Evolutionary conservation across 1,140 invertebrate species (phyloP).

Genomic region (Cydia pomonella): DNA sequence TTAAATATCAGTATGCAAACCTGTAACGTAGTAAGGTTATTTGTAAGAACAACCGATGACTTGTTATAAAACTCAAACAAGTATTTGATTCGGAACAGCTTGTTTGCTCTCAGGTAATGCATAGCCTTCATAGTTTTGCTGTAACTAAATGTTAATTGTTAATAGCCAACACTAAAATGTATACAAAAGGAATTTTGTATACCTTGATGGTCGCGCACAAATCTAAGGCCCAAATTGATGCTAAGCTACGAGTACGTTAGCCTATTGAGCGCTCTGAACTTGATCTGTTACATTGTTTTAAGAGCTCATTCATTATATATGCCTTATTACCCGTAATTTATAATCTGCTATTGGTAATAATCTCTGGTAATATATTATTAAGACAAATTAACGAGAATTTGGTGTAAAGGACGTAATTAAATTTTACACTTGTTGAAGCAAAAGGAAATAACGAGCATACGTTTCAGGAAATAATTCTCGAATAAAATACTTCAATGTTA

Average conservation of each 20-base stretch:
- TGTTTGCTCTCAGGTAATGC: slow-evolving; percentile 67
- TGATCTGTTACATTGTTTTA: background rate
- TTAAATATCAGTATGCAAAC: slow-evolving; percentile 41
- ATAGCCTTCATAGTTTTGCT: slow-evolving; percentile 51
- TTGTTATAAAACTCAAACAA: slow-evolving; percentile 68
- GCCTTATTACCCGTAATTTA: background rate
- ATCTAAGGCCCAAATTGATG: too few relatives aligned
- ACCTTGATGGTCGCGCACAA: too few relatives aligned
- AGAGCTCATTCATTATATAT: background rate
- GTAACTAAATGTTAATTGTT: slow-evolving; percentile 35
- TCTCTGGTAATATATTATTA: background rate
- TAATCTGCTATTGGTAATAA: too few relatives aligned
- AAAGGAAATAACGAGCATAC: slow-evolving; percentile 1
- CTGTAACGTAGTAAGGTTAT: slow-evolving; percentile 70
- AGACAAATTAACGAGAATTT: background rate
- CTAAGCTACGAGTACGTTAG: too few relatives aligned
- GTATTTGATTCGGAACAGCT: slow-evolving; percentile 69
- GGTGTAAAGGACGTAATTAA: background rate
- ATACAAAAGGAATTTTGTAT: too few relatives aligned
- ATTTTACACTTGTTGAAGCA: slow-evolving; percentile 7
- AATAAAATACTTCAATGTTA: slow-evolving; percentile 1
- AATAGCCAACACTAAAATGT: background rate
- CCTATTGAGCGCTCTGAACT: too few relatives aligned
- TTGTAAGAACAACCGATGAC: slow-evolving; percentile 66
- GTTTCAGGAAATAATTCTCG: background rate